phyloP scores from a whole-genome alignment of 2,888 invertebrate species.

The Drosophila cracens region DNA sequence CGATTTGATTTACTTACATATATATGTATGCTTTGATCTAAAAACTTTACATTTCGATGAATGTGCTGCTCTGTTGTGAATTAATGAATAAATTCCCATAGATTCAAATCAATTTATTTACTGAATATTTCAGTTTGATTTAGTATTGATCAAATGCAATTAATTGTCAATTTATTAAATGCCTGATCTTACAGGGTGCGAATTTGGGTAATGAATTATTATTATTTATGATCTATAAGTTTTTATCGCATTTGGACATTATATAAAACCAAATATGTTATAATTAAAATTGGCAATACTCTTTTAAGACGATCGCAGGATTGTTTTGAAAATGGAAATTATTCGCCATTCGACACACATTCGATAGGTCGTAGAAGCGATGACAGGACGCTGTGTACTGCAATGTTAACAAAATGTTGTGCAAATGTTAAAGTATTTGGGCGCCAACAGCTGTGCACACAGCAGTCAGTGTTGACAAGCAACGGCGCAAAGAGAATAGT shows the following conservation, averaged over 20 bases:
- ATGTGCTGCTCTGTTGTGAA: background rate
- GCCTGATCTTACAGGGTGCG: background rate
- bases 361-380: background rate
- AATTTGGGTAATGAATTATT: background rate
- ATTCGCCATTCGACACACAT: background rate
- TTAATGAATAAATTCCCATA: background rate
- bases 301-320: background rate
- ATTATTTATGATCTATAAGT: background rate
- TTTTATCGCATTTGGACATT: background rate
- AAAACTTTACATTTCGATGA: background rate
- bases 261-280: background rate
- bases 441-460: background rate
- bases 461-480: background rate
- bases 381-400: background rate
- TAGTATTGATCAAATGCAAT: background rate
- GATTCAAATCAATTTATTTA: background rate
- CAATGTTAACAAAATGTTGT: background rate
- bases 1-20: background rate
- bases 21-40: constrained; percentile 9
- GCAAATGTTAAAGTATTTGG: background rate
- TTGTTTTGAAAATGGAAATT: background rate
- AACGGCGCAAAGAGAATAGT: background rate
- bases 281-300: background rate
- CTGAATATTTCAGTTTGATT: background rate
- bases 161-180: background rate